phyloP scores from a whole-genome alignment of 2,113 vertebrate species.

The Balaeniceps rex region DNA sequence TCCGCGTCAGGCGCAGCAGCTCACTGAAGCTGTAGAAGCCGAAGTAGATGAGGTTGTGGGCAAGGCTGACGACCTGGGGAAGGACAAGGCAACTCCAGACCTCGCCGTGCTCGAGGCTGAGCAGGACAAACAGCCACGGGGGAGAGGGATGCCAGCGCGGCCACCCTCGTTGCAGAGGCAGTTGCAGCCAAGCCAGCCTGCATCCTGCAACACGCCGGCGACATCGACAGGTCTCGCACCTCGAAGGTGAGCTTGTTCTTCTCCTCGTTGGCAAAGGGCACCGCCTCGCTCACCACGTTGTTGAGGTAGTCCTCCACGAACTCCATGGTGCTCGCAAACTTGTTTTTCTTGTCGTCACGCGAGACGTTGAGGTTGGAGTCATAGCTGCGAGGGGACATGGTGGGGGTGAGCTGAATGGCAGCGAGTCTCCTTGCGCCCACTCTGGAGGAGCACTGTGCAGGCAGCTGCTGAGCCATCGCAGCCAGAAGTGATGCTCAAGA shows the following conservation, averaged over 20 bases:
- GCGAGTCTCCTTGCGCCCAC: accelerated
- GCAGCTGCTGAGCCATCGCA: not conserved
- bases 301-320: conserved; percentile 99
- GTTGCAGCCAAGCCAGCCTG: accelerated
- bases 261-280: conserved; percentile 93
- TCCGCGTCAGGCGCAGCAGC: conserved; percentile 91
- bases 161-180: not conserved
- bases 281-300: conserved; percentile 89
- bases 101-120: accelerated
- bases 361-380: conserved; percentile 94
- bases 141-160: not conserved
- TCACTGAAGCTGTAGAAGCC: conserved; percentile 99
- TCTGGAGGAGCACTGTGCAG: not conserved
- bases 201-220: accelerated
- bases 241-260: conserved; percentile 98
- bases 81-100: conserved; percentile 20
- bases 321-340: conserved; percentile 93
- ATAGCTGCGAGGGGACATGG: conserved; percentile 74
- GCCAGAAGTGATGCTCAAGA: not conserved
- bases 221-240: conserved; percentile 47
- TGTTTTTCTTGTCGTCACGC: conserved; percentile 96
- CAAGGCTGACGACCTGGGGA: conserved; percentile 91
- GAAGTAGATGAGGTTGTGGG: conserved; percentile 97
- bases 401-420: not conserved
- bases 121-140: not conserved